These are phyloP conservation scores for Phthorimaea operculella DNA, from an alignment of 1,140 invertebrate genomes.

Conservation along the genomic window DNA sequence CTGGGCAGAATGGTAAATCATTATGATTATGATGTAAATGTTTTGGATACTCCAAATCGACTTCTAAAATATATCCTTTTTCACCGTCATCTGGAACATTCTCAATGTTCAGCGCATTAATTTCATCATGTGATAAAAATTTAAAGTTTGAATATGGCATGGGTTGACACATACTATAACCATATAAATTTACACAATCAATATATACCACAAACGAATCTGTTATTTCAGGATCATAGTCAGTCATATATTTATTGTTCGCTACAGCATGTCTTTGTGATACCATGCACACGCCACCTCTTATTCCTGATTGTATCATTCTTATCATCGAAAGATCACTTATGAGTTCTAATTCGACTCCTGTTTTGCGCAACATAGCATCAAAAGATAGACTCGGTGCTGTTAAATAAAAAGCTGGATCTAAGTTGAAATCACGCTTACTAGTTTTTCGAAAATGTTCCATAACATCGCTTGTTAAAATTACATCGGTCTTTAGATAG, in stretches of 20 bases:
- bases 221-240: slow-evolving; percentile 10
- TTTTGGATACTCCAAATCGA: slow-evolving; percentile 30
- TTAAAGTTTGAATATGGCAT: slow-evolving; percentile 8
- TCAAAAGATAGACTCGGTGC: background rate
- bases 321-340: background rate
- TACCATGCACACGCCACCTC: too few species aligned
- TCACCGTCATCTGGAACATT: slow-evolving; percentile 24
- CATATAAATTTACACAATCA: slow-evolving; percentile 58
- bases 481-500: slow-evolving; percentile 20
- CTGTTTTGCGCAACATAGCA: background rate
- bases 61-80: slow-evolving; percentile 54
- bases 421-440: slow-evolving; percentile 5
- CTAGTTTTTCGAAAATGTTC: slow-evolving; percentile 7
- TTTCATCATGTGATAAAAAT: background rate
- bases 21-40: slow-evolving; percentile 53
- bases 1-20: slow-evolving; percentile 48
- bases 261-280: background rate
- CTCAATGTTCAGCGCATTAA: slow-evolving; percentile 28
- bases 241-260: slow-evolving; percentile 8
- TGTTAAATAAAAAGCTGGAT: slow-evolving; percentile 9
- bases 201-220: slow-evolving; percentile 36
- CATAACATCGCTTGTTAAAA: slow-evolving; percentile 21
- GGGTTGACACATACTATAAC: slow-evolving; percentile 31
- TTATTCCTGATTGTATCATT: slow-evolving; percentile 1
- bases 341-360: slow-evolving; percentile 8